phyloP scores from a whole-genome alignment of 2,888 invertebrate genomes.

The Drosophila pegasa region DNA sequence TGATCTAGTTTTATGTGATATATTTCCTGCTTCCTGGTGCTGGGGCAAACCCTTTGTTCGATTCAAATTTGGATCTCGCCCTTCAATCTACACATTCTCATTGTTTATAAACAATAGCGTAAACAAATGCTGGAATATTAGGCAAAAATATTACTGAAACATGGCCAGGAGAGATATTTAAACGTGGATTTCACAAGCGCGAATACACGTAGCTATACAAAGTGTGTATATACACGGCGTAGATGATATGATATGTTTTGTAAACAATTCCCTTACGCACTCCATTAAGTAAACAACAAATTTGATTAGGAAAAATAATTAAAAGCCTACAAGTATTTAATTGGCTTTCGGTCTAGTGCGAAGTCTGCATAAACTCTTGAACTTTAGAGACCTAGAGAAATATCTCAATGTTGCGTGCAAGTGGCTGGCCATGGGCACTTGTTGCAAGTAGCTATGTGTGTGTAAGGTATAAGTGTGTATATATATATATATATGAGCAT shows the following conservation, averaged over 20 bases:
- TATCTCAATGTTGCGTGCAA: background rate
- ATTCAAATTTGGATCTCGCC: conserved; percentile 46
- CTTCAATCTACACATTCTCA: conserved; percentile 35
- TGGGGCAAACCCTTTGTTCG: conserved; percentile 13
- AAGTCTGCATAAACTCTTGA: background rate
- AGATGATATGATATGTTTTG: conserved; percentile 30
- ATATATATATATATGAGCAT: no score
- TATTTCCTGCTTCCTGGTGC: background rate
- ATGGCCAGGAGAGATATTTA: background rate
- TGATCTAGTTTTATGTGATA: background rate
- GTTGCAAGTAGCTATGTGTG: no score
- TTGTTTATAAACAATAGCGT: conserved; percentile 39
- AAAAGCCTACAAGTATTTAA: background rate
- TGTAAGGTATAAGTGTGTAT: no score
- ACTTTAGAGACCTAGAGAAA: background rate
- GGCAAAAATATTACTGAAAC: conserved; percentile 31
- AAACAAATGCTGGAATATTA: conserved; percentile 39
- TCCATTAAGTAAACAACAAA: conserved; percentile 10
- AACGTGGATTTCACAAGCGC: conserved; percentile 10
- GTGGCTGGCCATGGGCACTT: background rate
- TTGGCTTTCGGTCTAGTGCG: background rate
- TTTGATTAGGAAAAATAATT: conserved; percentile 1
- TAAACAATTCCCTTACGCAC: conserved; percentile 31
- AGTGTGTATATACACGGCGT: background rate
- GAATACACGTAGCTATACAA: background rate